A percentile compares a stretch with the other conserved stretches of the same genome.
These are phyloP conservation scores for Myotis daubentonii DNA, from an alignment of 2,797 vertebrate species.

Conservation along the genomic window DNA sequence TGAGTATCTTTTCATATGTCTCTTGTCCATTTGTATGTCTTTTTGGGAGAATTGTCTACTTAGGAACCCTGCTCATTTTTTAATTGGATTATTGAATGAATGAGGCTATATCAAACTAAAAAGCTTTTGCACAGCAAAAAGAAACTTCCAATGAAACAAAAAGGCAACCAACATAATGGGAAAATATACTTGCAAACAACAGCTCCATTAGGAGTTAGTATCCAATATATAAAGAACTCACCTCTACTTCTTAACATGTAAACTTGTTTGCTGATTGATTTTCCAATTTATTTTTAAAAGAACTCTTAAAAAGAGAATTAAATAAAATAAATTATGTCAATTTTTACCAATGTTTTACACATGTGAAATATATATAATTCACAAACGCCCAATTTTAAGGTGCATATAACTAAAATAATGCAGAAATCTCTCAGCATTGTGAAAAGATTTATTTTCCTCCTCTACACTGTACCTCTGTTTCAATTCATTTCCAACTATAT, in stretches of 20 bases:
- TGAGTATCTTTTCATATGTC: neutral
- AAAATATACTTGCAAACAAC: neutral
- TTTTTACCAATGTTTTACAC: neutral
- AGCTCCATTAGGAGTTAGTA: neutral
- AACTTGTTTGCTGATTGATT: neutral
- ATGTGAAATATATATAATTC: constrained; percentile 32
- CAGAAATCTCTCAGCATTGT: constrained; percentile 25
- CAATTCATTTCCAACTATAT: constrained; percentile 62
- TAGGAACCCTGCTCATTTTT: neutral
- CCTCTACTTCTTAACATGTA: neutral
- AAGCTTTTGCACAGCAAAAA: neutral
- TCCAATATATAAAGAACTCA: neutral
- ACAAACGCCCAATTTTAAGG: neutral
- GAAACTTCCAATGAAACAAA: neutral
- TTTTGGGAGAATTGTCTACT: neutral
- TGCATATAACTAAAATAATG: neutral
- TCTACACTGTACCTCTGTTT: constrained; percentile 37
- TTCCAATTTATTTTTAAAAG: constrained; percentile 48
- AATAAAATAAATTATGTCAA: neutral
- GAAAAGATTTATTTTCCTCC: constrained; percentile 63
- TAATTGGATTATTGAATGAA: neutral
- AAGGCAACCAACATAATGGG: neutral
- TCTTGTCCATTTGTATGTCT: neutral
- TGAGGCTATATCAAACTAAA: neutral
- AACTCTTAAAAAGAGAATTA: constrained; percentile 7